Evolutionary conservation across 2,797 vertebrate species (phyloP).

Genomic region (Arnoldichthys spilopterus): DNA sequence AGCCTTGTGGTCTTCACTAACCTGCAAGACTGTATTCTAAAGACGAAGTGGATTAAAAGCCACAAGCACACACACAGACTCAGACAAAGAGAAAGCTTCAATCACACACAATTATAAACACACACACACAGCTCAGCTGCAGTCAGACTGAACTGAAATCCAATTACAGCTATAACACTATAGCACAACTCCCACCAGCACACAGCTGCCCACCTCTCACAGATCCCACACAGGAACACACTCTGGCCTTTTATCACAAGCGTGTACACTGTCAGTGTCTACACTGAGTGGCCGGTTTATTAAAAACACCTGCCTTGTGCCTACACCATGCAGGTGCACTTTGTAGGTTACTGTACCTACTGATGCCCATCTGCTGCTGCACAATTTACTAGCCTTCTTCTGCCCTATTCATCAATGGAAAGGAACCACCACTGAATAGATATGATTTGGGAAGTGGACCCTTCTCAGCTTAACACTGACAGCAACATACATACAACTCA

Average conservation of each 20-base stretch:
- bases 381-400: neutral
- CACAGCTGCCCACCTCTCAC: conserved; percentile 40
- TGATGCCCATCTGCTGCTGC: neutral
- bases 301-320: neutral
- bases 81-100: conserved; percentile 27
- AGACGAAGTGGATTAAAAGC: conserved; percentile 29
- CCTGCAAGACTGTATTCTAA: neutral
- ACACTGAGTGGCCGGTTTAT: conserved; percentile 1
- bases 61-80: conserved; percentile 4
- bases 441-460: neutral
- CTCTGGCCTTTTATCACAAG: conserved; percentile 16
- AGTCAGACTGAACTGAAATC: conserved; percentile 42
- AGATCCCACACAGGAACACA: conserved; percentile 10
- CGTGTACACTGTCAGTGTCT: neutral
- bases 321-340: neutral
- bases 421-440: neutral
- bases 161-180: conserved; percentile 46
- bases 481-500: neutral
- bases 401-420: neutral
- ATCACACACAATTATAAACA: conserved; percentile 16
- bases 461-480: neutral
- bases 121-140: conserved; percentile 34
- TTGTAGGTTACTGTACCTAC: neutral
- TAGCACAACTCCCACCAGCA: conserved; percentile 18
- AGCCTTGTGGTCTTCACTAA: neutral